Conservation (phyloP, 2,888 invertebrate genomes). For the Stenodera caucasica region DNA sequence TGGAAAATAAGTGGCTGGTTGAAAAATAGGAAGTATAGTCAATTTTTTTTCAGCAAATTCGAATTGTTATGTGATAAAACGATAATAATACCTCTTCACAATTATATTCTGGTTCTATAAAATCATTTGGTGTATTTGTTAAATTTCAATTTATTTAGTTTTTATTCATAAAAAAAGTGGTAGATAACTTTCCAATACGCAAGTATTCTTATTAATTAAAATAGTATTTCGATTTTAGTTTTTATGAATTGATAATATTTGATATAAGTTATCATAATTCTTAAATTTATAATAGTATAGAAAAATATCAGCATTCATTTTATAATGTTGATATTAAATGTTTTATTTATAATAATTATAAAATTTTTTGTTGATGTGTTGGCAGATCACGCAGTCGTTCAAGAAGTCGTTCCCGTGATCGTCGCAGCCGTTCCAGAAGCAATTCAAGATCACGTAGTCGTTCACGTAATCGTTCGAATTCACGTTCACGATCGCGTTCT, state of each 20-base stretch:
- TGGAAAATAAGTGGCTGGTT: too few relatives aligned
- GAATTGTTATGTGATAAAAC: background rate
- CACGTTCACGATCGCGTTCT: slow-evolving; percentile 50
- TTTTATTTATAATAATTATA: background rate
- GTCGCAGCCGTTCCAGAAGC: slow-evolving; percentile 52
- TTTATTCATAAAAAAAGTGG: background rate
- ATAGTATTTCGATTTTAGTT: background rate
- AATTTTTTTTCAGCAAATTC: background rate
- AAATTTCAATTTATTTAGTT: background rate
- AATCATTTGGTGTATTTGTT: background rate
- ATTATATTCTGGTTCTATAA: too few relatives aligned
- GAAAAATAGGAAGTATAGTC: too few relatives aligned
- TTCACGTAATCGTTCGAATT: slow-evolving; percentile 52
- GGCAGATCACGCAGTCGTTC: slow-evolving; percentile 48
- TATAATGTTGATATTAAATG: too few relatives aligned
- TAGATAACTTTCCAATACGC: background rate
- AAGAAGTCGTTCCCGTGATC: slow-evolving; percentile 53
- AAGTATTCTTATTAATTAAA: background rate
- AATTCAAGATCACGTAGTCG: slow-evolving; percentile 53
- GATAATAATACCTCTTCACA: background rate
- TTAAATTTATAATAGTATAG: too few relatives aligned
- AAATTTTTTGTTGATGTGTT: slow-evolving; percentile 18
- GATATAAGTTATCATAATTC: too few relatives aligned
- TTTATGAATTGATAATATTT: too few relatives aligned
- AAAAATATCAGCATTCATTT: too few relatives aligned